Percentiles rank a stretch among this genome's conserved stretches.
Evolutionary conservation across 1,140 invertebrate species (phyloP).

Genomic region (Protaetia brevitarsis): DNA sequence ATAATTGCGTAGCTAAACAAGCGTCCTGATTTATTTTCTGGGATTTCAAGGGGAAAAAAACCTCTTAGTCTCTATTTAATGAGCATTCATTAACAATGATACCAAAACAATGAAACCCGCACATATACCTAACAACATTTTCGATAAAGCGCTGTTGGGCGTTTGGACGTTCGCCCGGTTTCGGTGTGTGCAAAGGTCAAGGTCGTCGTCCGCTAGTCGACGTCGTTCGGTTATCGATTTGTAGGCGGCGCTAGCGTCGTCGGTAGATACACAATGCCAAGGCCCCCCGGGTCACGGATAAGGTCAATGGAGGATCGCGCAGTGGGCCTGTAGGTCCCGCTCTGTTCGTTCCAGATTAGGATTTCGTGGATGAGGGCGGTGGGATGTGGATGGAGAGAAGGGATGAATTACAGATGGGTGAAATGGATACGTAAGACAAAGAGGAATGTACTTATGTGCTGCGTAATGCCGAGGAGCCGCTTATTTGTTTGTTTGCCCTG

Average conservation of each 20-base stretch:
- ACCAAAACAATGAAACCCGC: too few species aligned
- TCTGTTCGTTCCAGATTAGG: neutral
- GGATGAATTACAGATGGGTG: neutral
- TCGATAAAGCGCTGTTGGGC: neutral
- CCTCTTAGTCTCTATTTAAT: too few species aligned
- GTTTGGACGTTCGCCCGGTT: neutral
- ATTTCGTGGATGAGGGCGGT: neutral
- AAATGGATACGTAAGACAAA: neutral
- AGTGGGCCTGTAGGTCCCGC: too few species aligned
- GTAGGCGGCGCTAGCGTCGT: slow-evolving; percentile 20
- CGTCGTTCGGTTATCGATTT: slow-evolving; percentile 24
- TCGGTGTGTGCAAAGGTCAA: slow-evolving; percentile 23
- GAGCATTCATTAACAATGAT: too few species aligned
- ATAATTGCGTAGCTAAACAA: too few species aligned
- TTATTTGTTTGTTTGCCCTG: slow-evolving; percentile 1
- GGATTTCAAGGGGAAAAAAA: too few species aligned
- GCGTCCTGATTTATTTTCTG: too few species aligned
- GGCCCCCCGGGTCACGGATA: slow-evolving; percentile 30
- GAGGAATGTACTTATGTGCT: neutral
- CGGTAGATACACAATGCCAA: slow-evolving; percentile 29
- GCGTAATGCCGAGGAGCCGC: neutral
- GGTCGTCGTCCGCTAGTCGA: slow-evolving; percentile 25
- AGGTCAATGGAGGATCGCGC: slow-evolving; percentile 22
- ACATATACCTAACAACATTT: neutral
- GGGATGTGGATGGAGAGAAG: neutral